These are phyloP conservation scores for Gymnobelideus leadbeateri DNA, from an alignment of 2,113 vertebrate genomes.

Conservation along the genomic window DNA sequence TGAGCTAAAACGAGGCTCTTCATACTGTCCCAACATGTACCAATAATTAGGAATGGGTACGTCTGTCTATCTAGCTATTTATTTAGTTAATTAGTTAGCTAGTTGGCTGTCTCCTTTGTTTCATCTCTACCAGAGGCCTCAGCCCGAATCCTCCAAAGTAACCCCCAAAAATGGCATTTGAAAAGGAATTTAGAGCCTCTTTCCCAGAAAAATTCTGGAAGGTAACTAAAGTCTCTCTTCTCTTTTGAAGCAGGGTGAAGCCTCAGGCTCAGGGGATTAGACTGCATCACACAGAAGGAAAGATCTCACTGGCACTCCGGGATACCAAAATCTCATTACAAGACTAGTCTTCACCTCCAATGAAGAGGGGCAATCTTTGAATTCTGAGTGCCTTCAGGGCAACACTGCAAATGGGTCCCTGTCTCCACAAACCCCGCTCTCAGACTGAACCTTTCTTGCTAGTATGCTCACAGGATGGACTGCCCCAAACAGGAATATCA, in stretches of 20 bases:
- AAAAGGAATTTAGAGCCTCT: conserved; percentile 8
- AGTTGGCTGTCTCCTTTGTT: background rate
- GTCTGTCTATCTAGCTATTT: background rate
- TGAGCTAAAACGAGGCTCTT: conserved; percentile 31
- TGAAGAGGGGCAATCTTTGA: conserved; percentile 38
- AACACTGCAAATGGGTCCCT: background rate
- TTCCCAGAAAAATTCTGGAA: conserved; percentile 19
- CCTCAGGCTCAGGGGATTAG: conserved; percentile 18
- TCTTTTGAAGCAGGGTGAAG: conserved; percentile 51
- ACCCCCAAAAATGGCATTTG: conserved; percentile 29
- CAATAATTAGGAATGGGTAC: background rate
- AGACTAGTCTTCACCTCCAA: conserved; percentile 32
- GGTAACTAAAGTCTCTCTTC: conserved; percentile 51
- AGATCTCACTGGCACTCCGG: background rate
- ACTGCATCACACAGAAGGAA: background rate
- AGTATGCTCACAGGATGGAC: background rate
- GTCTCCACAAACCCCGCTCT: background rate
- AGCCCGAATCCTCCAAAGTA: background rate
- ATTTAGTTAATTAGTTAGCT: no score
- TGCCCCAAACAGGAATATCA: background rate
- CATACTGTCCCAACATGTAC: background rate
- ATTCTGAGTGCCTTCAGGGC: background rate
- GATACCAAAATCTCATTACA: conserved; percentile 26
- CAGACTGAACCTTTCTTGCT: background rate
- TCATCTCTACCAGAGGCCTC: conserved; percentile 8